A percentile compares a stretch with the other conserved stretches of the same genome.
Evolutionary conservation across 92 coral and sea anemone species (phyloP).

Genomic region (Virgularia gustaviana): DNA sequence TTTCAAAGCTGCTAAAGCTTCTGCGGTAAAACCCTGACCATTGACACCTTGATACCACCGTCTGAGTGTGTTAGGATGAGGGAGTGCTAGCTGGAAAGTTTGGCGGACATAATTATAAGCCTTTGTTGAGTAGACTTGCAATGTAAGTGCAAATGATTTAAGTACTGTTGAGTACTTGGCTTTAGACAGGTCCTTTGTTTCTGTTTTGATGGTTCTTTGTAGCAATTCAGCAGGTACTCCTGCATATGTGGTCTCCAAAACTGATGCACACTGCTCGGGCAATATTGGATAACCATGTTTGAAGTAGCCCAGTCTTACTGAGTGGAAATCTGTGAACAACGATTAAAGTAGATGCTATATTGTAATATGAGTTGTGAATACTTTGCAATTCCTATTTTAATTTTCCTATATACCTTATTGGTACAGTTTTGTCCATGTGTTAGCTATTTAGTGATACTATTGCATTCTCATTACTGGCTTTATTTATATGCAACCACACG

Average conservation of each 20-base stretch:
- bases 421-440: too few relatives aligned
- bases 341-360: too few relatives aligned
- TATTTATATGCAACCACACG: too few relatives aligned
- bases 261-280: not conserved
- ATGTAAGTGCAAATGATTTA: not conserved
- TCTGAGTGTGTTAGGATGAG: not conserved
- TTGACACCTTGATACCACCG: constrained; percentile 4
- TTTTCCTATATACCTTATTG: not conserved
- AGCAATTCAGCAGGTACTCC: not conserved
- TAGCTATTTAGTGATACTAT: too few relatives aligned
- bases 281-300: too few relatives aligned
- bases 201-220: not conserved
- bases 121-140: not conserved
- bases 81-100: constrained; percentile 9
- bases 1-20: not conserved
- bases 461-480: too few relatives aligned
- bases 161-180: not conserved
- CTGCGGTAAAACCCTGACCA: constrained; percentile 4
- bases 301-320: too few relatives aligned
- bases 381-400: not conserved
- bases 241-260: not conserved
- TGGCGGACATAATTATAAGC: not conserved
- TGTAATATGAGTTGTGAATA: too few relatives aligned
- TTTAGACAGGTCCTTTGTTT: not conserved
- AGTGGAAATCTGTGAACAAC: too few relatives aligned